Evolutionary conservation across 2,888 invertebrate genomes (phyloP), one percentile per base, ranked within the genome.

Genomic region (Dendrolimus pini): DNA sequence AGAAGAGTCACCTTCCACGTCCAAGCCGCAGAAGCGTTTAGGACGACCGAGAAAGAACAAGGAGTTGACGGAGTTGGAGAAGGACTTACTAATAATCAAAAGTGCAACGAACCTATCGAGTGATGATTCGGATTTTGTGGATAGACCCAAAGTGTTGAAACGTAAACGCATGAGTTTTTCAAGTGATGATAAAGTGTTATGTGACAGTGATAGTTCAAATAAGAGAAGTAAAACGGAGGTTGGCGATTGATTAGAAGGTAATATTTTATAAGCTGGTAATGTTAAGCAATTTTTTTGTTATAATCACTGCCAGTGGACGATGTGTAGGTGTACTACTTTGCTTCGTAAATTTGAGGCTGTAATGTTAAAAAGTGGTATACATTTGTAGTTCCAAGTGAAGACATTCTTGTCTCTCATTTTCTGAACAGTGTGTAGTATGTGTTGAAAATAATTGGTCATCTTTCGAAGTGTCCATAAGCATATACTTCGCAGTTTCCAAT

Each of bases 31-130:
- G 61, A 74, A 72, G 1, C 76, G 77, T 0, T 63, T 78, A 8
- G 78, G 82, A 0, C 70, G 82, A 41, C 84, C 82, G 0, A 69
- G 76, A 1, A 87, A 85, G 41, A 85, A 85, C 0, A 76, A 75
- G 61, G 85, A 88, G 57, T 66, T 89, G 0, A 85, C 86, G 0
- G 89, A 89, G 41, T 85, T 90, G 1, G 90, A 90, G 57, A 88
- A 89, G 60, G 90, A 90, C 60, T 66, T 90, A 0, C 62, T 89
- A 0, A 89, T 89, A 1, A 91, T 91, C 1, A 82, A 81, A 57
- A 88, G 73, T 18, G 91, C 89, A 0, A 84, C 85, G 0, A 83
- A 74, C 0, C 58, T 81, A 1, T 83, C 85, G 0, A 88, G 83
- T 18, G 85, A 87, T 54, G 87, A 89, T 41, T 67, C 72, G 52